A percentile compares a stretch with the other conserved stretches of the same genome.
Evolutionary conservation across 1,140 invertebrate species (phyloP).

Genomic region (Lepidurus apus): DNA sequence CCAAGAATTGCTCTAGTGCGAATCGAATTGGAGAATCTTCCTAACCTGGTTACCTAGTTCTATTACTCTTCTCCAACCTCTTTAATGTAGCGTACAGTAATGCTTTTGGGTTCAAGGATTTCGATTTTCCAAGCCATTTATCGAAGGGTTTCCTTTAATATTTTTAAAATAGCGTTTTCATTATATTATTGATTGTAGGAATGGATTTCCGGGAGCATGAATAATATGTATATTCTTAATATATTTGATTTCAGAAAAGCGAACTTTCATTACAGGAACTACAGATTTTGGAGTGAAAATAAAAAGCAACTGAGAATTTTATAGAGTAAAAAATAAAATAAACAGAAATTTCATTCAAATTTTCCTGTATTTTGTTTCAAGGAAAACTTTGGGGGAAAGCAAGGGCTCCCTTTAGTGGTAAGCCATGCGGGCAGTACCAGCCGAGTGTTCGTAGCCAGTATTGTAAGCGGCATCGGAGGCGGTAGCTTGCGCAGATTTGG

Average conservation of each 20-base stretch:
- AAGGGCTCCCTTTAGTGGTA: background rate
- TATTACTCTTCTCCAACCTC: background rate
- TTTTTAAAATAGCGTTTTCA: too few relatives aligned
- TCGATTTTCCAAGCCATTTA: too few relatives aligned
- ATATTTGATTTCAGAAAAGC: too few relatives aligned
- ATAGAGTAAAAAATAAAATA: background rate
- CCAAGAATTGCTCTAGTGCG: background rate
- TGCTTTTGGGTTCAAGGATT: too few relatives aligned
- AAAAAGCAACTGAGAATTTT: background rate
- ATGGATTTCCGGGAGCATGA: too few relatives aligned
- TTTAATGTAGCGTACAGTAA: background rate
- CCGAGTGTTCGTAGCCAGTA: conserved; percentile 24
- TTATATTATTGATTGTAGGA: too few relatives aligned
- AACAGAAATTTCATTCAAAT: background rate
- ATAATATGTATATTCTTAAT: too few relatives aligned
- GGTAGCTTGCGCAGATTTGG: conserved; percentile 38
- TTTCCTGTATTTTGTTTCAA: background rate
- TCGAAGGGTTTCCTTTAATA: too few relatives aligned
- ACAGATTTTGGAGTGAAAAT: too few relatives aligned
- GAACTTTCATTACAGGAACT: too few relatives aligned
- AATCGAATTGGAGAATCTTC: conserved; percentile 10
- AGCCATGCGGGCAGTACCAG: background rate
- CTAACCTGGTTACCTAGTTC: conserved; percentile 16
- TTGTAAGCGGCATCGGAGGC: conserved; percentile 27
- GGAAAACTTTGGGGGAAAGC: background rate